Conservation (phyloP, 2,797 vertebrate species). For the Erithacus rubecula region DNA sequence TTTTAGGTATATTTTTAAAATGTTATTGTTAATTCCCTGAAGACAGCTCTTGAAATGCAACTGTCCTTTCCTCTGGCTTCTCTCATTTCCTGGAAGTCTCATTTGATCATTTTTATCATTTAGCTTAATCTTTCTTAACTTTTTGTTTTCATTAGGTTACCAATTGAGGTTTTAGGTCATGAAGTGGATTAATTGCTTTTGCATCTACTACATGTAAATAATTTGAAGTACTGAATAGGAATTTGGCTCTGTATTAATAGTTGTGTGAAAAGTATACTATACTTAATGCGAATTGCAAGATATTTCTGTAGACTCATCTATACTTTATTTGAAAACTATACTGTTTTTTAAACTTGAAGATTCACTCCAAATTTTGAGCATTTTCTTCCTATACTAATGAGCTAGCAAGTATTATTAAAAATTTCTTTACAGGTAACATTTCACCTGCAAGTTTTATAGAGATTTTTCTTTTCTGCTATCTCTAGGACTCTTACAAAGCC, state of each 20-base stretch:
- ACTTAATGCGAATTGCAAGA: not conserved
- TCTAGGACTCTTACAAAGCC: not conserved
- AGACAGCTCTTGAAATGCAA: not conserved
- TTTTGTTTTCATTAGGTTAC: not conserved
- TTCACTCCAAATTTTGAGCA: not conserved
- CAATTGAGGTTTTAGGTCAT: not conserved
- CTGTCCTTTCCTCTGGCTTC: not conserved
- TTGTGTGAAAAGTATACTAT: not conserved
- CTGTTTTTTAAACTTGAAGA: not conserved
- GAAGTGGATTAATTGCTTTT: not conserved
- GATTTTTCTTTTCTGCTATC: not conserved
- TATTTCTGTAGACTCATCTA: not conserved
- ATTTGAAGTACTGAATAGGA: not conserved
- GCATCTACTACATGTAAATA: not conserved
- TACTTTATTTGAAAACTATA: not conserved
- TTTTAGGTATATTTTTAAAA: not conserved
- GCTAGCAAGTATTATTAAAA: not conserved
- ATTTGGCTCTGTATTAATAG: not conserved
- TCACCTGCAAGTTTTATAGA: not conserved
- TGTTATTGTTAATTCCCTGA: not conserved
- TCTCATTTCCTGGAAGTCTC: not conserved
- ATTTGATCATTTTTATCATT: not conserved
- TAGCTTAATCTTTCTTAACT: not conserved
- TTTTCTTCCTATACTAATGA: not conserved
- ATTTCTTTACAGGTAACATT: not conserved